Evolutionary conservation across 2,797 vertebrate species (phyloP).

Genomic region (Enteromius mattozi): DNA sequence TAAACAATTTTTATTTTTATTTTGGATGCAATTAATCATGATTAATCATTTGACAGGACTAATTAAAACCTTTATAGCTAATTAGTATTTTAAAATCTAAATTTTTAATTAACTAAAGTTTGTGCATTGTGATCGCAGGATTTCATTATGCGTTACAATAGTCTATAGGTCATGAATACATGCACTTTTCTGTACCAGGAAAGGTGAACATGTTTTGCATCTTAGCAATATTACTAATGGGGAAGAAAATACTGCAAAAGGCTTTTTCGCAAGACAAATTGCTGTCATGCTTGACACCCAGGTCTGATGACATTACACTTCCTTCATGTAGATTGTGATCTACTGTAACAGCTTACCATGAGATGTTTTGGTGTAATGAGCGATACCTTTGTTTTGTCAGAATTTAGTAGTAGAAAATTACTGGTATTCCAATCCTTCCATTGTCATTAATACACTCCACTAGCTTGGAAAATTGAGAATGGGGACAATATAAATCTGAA

Average conservation of each 20-base stretch:
- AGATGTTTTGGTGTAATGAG: not conserved
- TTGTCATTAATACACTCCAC: not conserved
- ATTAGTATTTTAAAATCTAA: not conserved
- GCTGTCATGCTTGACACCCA: not conserved
- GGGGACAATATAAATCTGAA: not conserved
- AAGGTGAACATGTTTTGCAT: not conserved
- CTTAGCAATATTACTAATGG: not conserved
- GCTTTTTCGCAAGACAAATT: not conserved
- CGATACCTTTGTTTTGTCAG: not conserved
- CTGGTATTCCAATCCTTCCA: not conserved
- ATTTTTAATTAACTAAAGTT: not conserved
- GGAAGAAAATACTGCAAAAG: not conserved
- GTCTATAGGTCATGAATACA: not conserved
- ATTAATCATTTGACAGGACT: no score
- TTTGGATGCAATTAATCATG: no score
- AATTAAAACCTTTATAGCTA: not conserved
- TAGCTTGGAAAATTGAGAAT: constrained; percentile 16
- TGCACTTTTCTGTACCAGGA: not conserved
- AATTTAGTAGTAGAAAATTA: not conserved
- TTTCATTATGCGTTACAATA: not conserved
- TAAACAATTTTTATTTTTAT: no score
- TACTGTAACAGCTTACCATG: not conserved
- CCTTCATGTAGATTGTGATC: not conserved
- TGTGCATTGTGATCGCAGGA: not conserved
- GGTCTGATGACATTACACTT: not conserved